phyloP scores from a whole-genome alignment of 2,797 vertebrate genomes.

The Dermochelys coriacea region DNA sequence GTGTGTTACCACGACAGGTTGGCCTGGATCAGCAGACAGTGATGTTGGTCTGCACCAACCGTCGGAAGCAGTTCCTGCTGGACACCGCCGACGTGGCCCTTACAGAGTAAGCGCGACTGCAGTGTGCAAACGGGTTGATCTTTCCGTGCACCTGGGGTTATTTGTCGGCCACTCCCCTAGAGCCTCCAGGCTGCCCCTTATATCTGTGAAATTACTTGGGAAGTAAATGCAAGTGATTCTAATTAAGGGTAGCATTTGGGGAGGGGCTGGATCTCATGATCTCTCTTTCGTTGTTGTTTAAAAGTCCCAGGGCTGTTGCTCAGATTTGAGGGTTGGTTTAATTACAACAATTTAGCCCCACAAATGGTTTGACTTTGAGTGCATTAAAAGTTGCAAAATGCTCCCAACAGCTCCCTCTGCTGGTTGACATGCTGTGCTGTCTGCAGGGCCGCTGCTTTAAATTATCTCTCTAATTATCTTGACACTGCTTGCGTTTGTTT shows the following conservation, averaged over 20 bases:
- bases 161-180: background rate
- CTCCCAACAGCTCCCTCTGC: background rate
- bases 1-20: conserved; percentile 82
- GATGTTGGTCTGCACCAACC: conserved; percentile 93
- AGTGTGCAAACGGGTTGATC: fast-evolving
- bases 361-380: background rate
- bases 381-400: background rate
- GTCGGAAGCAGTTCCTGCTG: conserved; percentile 94
- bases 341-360: background rate
- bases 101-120: conserved; percentile 85
- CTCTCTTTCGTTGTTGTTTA: background rate
- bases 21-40: conserved; percentile 95
- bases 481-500: background rate
- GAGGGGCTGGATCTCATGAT: background rate
- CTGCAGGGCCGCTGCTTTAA: background rate
- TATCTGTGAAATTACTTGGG: background rate
- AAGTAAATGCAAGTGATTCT: background rate
- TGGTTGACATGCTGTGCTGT: fast-evolving
- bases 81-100: conserved; percentile 92
- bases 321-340: background rate
- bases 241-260: background rate
- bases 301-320: background rate
- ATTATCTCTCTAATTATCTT: background rate
- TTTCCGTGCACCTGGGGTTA: fast-evolving
- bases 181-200: background rate